Evolutionary conservation across 2,113 vertebrate genomes (phyloP).

Genomic region (Lycaon pictus): DNA sequence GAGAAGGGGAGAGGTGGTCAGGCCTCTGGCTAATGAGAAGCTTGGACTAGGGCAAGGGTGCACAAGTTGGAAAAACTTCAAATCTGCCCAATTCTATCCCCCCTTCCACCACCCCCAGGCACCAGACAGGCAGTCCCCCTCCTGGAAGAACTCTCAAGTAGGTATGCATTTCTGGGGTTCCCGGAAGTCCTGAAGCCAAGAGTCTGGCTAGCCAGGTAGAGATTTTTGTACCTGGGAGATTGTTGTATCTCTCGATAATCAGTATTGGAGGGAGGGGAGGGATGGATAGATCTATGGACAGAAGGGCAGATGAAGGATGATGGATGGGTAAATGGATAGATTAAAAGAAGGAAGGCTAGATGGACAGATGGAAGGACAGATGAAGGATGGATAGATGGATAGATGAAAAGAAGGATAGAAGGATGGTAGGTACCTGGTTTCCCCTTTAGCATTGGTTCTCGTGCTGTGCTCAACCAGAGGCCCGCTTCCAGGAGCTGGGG

Average conservation of each 20-base stretch:
- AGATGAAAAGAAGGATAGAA: not conserved
- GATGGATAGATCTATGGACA: not conserved
- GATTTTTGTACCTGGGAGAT: not conserved
- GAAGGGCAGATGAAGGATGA: not conserved
- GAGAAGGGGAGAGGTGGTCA: not conserved
- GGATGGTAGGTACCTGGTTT: not conserved
- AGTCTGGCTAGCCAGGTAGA: not conserved
- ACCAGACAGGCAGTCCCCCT: not conserved
- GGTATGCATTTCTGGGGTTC: not conserved
- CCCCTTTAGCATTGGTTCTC: not conserved
- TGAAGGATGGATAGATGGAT: not conserved
- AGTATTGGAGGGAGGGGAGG: not conserved
- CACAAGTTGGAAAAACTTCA: not conserved
- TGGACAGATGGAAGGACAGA: not conserved
- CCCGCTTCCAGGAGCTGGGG: not conserved
- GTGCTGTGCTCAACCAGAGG: too few species aligned
- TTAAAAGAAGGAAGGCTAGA: not conserved
- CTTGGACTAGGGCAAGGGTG: not conserved
- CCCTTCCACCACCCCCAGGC: not conserved
- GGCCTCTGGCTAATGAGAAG: not conserved
- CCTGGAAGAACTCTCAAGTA: not conserved
- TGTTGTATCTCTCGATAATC: not conserved
- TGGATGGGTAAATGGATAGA: not conserved
- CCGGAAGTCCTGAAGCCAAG: not conserved
- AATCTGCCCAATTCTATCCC: rapidly evolving